These are phyloP conservation scores for Neodiprion fabricii DNA, from an alignment of 1,140 invertebrate species.

Conservation along the genomic window DNA sequence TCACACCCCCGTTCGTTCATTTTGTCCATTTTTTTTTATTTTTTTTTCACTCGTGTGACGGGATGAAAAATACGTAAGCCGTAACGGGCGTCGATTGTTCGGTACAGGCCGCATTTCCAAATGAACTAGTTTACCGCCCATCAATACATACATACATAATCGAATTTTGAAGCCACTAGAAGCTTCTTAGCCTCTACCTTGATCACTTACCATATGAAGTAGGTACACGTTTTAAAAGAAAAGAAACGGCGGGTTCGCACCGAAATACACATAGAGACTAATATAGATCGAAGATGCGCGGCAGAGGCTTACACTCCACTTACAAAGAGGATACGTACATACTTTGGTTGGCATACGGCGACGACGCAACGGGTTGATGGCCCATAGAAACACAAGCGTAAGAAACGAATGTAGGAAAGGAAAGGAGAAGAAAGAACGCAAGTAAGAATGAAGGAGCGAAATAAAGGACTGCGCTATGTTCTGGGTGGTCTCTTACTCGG, in stretches of 20 bases:
- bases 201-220: constrained; percentile 1
- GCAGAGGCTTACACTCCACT: neutral
- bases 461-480: constrained; percentile 4
- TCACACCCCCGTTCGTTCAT: no score
- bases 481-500: neutral
- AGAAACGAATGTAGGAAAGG: neutral
- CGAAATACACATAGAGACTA: neutral
- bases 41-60: no score
- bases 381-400: neutral
- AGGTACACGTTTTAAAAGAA: neutral
- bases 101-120: no score
- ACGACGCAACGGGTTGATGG: neutral
- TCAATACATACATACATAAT: no score
- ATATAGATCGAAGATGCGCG: constrained; percentile 1
- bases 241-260: neutral
- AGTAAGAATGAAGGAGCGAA: constrained; percentile 1
- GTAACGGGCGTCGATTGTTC: no score
- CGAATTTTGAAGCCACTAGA: no score
- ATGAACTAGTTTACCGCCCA: no score
- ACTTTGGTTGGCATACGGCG: neutral
- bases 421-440: no score
- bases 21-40: no score
- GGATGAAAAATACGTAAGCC: no score
- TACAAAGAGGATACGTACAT: no score
- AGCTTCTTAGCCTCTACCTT: neutral